These are phyloP conservation scores for Drosophila sproati DNA, from an alignment of 1,140 invertebrate species.

Conservation along the genomic window DNA sequence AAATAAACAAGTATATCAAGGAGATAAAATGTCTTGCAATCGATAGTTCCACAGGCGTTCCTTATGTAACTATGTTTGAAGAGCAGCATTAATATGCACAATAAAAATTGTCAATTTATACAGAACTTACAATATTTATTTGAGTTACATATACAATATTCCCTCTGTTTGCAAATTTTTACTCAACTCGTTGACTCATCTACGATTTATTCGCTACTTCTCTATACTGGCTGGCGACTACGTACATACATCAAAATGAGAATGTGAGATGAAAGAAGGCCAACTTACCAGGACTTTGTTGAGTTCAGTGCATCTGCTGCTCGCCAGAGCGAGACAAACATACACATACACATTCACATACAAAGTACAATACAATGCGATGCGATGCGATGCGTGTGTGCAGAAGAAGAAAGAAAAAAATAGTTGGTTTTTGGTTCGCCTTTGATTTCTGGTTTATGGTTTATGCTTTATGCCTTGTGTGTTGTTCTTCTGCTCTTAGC, in stretches of 20 bases:
- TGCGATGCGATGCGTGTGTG: not conserved
- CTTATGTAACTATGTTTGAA: not conserved
- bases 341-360: not conserved
- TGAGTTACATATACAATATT: no score
- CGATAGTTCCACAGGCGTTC: not conserved
- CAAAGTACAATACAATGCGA: not conserved
- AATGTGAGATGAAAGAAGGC: not conserved
- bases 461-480: constrained; percentile 9
- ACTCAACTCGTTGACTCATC: no score
- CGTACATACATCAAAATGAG: no score
- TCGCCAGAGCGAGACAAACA: constrained; percentile 7
- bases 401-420: constrained; percentile 14
- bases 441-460: constrained; percentile 31
- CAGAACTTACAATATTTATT: no score
- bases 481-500: constrained; percentile 19
- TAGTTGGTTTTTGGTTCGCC: constrained; percentile 19
- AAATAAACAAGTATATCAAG: no score
- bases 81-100: not conserved
- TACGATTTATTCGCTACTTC: no score
- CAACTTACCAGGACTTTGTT: constrained; percentile 35
- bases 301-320: constrained; percentile 14
- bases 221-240: no score
- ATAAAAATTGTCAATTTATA: not conserved
- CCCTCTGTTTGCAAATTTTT: no score
- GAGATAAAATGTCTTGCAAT: no score